phyloP scores from a whole-genome alignment of 30 jellyfish, hydroid and myxozoan species.

The Hydractinia echinata region DNA sequence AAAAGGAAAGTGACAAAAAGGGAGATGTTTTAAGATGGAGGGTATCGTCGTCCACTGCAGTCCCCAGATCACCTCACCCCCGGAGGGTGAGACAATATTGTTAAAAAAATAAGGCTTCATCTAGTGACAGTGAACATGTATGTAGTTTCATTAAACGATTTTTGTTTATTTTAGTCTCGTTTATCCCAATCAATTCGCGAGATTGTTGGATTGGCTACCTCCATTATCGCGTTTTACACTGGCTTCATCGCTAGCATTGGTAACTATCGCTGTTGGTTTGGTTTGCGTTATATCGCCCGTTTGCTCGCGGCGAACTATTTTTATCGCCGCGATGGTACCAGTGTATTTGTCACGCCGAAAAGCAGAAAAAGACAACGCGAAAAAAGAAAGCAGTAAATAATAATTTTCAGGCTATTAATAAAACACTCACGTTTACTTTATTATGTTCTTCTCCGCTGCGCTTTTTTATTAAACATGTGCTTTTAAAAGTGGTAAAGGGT shows the following conservation, averaged over 20 bases:
- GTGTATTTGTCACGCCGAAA: conserved; percentile 59
- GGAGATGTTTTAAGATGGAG: too few species aligned
- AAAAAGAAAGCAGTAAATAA: conserved; percentile 30
- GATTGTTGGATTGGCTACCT: conserved; percentile 85
- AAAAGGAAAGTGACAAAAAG: too few species aligned
- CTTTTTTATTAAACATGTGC: too few species aligned
- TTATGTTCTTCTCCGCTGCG: too few species aligned
- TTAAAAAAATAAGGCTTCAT: too few species aligned
- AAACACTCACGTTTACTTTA: too few species aligned
- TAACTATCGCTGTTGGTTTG: conserved; percentile 91
- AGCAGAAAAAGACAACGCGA: conserved; percentile 45
- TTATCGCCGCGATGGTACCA: conserved; percentile 85
- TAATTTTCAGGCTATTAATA: background rate
- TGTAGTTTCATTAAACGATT: background rate
- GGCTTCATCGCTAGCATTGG: conserved; percentile 77
- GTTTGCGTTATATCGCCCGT: conserved; percentile 91
- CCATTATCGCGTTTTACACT: conserved; percentile 67
- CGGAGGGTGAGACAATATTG: too few species aligned
- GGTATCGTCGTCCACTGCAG: too few species aligned
- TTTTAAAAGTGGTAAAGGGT: too few species aligned
- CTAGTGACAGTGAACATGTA: too few species aligned
- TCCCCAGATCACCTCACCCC: too few species aligned
- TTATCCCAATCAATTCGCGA: conserved; percentile 91
- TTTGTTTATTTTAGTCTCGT: conserved; percentile 54
- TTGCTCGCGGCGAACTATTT: conserved; percentile 58